These are phyloP conservation scores for Zoanthus sansibaricus DNA, from an alignment of 92 coral and sea anemone genomes.

Conservation along the genomic window DNA sequence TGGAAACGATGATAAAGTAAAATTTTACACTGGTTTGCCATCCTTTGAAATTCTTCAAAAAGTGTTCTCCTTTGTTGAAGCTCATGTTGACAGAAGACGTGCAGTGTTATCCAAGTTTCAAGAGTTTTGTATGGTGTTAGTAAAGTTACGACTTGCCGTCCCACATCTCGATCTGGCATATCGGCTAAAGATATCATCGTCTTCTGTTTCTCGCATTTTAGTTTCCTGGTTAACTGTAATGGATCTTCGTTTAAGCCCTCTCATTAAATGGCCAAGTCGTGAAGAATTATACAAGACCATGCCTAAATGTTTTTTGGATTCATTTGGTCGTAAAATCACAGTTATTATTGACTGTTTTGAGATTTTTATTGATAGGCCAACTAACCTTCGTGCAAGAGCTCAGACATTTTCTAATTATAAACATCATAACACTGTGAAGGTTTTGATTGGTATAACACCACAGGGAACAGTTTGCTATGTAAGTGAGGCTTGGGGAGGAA, in stretches of 20 bases:
- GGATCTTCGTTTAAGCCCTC: constrained; percentile 31
- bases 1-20: no score
- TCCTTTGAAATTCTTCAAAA: neutral
- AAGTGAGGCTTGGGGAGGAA: neutral
- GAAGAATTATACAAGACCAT: constrained; percentile 43
- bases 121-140: neutral
- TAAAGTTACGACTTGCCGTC: neutral
- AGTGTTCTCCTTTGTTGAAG: neutral
- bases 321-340: constrained; percentile 47
- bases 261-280: constrained; percentile 46
- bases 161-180: no score
- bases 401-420: neutral
- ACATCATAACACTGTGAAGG: neutral
- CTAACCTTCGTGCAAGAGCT: no score
- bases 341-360: constrained; percentile 60
- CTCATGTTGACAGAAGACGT: no score
- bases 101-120: no score
- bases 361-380: neutral
- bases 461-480: no score
- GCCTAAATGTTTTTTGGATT: constrained; percentile 45
- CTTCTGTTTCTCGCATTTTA: neutral
- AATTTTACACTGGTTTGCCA: no score
- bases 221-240: constrained; percentile 40
- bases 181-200: neutral
- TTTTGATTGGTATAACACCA: constrained; percentile 36